phyloP scores from a whole-genome alignment of 1,140 invertebrate species.

The Drosophila nannoptera region DNA sequence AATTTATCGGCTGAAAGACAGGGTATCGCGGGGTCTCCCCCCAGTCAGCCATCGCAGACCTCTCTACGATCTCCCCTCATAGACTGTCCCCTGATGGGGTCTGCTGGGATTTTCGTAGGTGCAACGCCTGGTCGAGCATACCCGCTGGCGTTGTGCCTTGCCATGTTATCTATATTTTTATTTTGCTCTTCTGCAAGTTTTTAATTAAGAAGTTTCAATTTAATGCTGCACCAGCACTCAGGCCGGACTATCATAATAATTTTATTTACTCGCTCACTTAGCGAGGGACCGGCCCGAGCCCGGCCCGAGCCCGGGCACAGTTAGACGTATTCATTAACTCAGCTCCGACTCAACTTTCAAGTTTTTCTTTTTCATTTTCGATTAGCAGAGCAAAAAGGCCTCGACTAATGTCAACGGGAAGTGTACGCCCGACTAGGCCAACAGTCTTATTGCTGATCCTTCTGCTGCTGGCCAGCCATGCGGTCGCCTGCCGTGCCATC shows the following conservation, averaged over 20 bases:
- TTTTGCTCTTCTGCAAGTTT: constrained; percentile 55
- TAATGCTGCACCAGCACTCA: constrained; percentile 43
- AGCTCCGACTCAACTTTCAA: constrained; percentile 28
- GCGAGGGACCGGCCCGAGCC: constrained; percentile 10
- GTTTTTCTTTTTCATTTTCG: background rate
- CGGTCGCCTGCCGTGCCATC: background rate
- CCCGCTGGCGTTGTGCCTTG: no score
- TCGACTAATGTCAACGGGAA: background rate
- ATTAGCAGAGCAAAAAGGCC: background rate
- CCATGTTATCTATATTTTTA: constrained; percentile 28
- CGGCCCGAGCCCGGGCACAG: background rate
- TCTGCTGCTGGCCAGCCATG: constrained; percentile 1
- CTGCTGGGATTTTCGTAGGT: background rate
- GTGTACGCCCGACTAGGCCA: background rate
- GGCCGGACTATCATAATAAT: constrained; percentile 62
- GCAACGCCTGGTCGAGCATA: background rate
- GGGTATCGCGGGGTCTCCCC: no score
- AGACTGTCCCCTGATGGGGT: no score
- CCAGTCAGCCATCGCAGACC: no score
- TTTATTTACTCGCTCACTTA: constrained; percentile 64
- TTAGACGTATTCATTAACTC: constrained; percentile 2
- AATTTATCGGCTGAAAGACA: background rate
- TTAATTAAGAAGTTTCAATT: constrained; percentile 76
- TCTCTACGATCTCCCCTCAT: no score
- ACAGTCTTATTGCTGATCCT: background rate